Evolutionary conservation across 1,140 invertebrate species (phyloP).

Genomic region (Drosophila chauvacae): DNA sequence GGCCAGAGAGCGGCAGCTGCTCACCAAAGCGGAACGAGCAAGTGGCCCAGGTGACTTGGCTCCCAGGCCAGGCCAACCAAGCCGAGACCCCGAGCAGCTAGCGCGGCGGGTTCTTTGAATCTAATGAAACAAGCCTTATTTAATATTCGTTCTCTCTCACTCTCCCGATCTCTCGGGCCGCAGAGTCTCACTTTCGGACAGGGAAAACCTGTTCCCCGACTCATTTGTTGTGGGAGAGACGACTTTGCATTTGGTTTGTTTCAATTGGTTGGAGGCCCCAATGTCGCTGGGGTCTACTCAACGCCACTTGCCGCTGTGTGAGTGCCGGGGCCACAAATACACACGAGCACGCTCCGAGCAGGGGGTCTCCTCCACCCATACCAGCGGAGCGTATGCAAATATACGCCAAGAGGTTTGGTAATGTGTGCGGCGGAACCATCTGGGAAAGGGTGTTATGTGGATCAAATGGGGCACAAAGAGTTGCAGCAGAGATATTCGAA

Average conservation of each 20-base stretch:
- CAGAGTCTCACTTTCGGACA: slow-evolving; percentile 40
- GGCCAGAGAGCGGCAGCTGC: slow-evolving; percentile 68
- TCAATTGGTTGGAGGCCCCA: slow-evolving; percentile 76
- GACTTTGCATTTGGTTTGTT: slow-evolving; percentile 80
- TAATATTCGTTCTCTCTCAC: slow-evolving; percentile 63
- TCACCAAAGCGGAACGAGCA: slow-evolving; percentile 74
- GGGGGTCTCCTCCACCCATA: slow-evolving; percentile 6
- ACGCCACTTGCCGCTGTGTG: slow-evolving; percentile 38
- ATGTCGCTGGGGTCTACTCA: slow-evolving; percentile 30
- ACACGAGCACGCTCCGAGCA: not conserved
- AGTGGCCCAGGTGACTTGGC: slow-evolving; percentile 39
- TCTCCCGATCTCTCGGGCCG: slow-evolving; percentile 7
- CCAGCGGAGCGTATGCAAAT: slow-evolving; percentile 66
- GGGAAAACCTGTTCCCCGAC: slow-evolving; percentile 70
- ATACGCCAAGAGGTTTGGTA: slow-evolving; percentile 20
- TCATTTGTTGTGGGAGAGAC: slow-evolving; percentile 79
- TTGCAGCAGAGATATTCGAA: slow-evolving; percentile 20
- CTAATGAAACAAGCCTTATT: slow-evolving; percentile 78
- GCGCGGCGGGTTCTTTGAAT: slow-evolving; percentile 77
- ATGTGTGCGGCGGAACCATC: slow-evolving; percentile 53
- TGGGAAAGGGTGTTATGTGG: slow-evolving; percentile 52
- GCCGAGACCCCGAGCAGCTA: slow-evolving; percentile 35
- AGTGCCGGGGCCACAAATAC: slow-evolving; percentile 55
- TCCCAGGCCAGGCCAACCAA: slow-evolving; percentile 7
- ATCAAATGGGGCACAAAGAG: slow-evolving; percentile 22